phyloP scores from a whole-genome alignment of 2,888 invertebrate species.

The Standfussiana lucernea region DNA sequence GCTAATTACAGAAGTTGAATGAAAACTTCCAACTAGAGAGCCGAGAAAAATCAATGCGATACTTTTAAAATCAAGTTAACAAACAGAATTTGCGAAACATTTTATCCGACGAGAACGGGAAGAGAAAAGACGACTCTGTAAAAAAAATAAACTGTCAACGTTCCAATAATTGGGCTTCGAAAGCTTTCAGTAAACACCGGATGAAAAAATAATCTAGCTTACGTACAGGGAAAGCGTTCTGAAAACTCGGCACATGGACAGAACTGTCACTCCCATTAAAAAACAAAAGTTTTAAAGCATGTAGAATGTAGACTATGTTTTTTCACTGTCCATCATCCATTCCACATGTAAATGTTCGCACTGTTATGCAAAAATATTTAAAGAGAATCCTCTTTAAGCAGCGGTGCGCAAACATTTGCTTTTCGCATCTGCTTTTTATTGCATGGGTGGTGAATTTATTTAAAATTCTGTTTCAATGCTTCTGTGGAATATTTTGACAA shows the following conservation, averaged over 20 bases:
- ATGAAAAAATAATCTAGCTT: conserved; percentile 23
- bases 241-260: neutral
- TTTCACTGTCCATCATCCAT: conserved; percentile 23
- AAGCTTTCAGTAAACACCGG: conserved; percentile 24
- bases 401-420: conserved; percentile 38
- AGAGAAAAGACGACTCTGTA: neutral
- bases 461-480: conserved; percentile 22
- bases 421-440: conserved; percentile 41
- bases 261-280: conserved; percentile 18
- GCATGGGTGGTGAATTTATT: conserved; percentile 25
- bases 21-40: neutral
- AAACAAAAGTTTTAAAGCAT: conserved; percentile 17
- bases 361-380: conserved; percentile 55
- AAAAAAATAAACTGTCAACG: conserved; percentile 37
- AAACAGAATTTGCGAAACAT: conserved; percentile 14
- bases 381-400: conserved; percentile 49
- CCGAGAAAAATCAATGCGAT: neutral
- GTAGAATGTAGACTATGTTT: conserved; percentile 27
- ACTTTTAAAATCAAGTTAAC: conserved; percentile 11
- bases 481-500: conserved; percentile 13
- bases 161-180: conserved; percentile 25
- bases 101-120: neutral
- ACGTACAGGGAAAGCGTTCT: conserved; percentile 18
- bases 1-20: conserved; percentile 1
- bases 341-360: conserved; percentile 55